These are phyloP conservation scores for Clivina fossor DNA, from an alignment of 2,888 invertebrate species.

Conservation along the genomic window DNA sequence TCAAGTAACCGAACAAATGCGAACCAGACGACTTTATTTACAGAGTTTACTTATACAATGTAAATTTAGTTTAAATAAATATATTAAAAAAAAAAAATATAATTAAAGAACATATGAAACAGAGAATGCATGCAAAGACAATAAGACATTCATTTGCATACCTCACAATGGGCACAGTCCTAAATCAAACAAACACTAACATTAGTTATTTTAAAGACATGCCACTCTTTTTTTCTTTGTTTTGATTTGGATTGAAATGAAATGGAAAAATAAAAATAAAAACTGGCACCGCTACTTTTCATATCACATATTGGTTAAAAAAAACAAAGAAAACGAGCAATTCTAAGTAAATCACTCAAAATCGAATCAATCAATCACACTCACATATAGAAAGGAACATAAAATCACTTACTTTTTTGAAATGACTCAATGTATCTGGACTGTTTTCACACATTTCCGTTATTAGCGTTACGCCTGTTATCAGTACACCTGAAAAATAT, in stretches of 20 bases:
- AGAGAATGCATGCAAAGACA: constrained; percentile 23
- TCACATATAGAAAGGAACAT: constrained; percentile 47
- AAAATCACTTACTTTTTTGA: constrained; percentile 84
- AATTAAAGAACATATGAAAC: too few relatives aligned
- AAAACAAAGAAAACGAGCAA: too few relatives aligned
- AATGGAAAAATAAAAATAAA: too few relatives aligned
- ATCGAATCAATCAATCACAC: constrained; percentile 43
- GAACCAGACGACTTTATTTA: too few relatives aligned
- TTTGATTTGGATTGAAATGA: too few relatives aligned
- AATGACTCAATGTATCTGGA: constrained; percentile 94
- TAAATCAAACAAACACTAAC: constrained; percentile 52
- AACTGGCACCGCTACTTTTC: constrained; percentile 23
- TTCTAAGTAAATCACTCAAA: not conserved
- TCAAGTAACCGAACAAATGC: too few relatives aligned
- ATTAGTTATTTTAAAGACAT: constrained; percentile 40
- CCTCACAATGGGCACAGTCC: constrained; percentile 59
- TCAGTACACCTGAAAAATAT: constrained; percentile 80
- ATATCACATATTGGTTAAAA: constrained; percentile 13
- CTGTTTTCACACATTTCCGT: constrained; percentile 99
- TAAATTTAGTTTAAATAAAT: too few relatives aligned
- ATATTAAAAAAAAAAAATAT: constrained; percentile 44
- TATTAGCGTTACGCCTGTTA: constrained; percentile 96
- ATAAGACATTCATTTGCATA: constrained; percentile 44
- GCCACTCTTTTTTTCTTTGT: constrained; percentile 15
- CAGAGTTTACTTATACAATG: too few relatives aligned